Conservation (phyloP, 2,888 invertebrate genomes). For the Metallyticus violacea region DNA sequence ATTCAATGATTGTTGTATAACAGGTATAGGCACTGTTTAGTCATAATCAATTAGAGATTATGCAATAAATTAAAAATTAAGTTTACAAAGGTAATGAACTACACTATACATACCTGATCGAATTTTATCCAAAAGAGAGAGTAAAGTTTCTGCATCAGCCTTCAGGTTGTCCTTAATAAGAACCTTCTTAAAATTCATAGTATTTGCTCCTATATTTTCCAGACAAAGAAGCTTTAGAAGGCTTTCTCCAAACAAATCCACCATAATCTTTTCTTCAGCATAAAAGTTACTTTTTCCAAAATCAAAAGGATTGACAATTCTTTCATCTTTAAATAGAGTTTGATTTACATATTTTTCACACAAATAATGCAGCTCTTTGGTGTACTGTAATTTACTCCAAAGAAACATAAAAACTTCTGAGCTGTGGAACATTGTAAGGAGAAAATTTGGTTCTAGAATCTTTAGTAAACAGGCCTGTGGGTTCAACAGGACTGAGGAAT, state of each 20-base stretch:
- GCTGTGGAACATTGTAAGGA: neutral
- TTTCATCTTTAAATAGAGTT: neutral
- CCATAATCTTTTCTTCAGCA: constrained; percentile 19
- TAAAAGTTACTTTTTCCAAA: constrained; percentile 27
- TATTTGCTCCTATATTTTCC: neutral
- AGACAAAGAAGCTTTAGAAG: neutral
- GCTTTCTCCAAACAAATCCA: neutral
- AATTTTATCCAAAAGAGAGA: neutral
- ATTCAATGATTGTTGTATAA: too few species aligned
- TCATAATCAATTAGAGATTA: too few species aligned
- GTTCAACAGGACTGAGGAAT: neutral
- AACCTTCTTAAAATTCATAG: neutral
- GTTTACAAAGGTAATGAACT: too few species aligned
- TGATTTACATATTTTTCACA: neutral
- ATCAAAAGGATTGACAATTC: constrained; percentile 21
- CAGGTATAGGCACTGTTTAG: too few species aligned
- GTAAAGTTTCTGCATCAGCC: neutral
- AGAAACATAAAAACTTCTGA: neutral
- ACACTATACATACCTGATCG: neutral
- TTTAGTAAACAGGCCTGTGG: neutral
- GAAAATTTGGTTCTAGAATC: neutral
- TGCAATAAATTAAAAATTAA: too few species aligned
- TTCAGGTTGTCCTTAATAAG: neutral
- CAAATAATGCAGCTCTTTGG: neutral
- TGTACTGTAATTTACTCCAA: neutral